Base-by-base conservation (phyloP, 2,888 invertebrate species). In the Acanthacorydalis orientalis region DNA sequence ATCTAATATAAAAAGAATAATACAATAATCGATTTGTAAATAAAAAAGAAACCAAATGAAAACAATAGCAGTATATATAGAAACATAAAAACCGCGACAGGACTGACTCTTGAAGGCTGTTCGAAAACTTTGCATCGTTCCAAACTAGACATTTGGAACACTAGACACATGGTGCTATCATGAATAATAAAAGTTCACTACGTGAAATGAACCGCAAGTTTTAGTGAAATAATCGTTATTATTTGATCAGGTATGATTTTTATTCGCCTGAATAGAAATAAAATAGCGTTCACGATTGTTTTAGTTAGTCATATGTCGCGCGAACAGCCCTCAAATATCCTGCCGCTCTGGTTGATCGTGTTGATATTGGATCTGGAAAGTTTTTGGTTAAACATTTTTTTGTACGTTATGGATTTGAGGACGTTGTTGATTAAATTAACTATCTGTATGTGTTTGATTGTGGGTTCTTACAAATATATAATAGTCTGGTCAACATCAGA, bases 61-160 rank as follows among this genome's bases (percentile, higher is more conserved):
- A 44, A 31, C 23, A 33, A 15, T 12, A 23, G 15, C 6, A 48
- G 12, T 8, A 41, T 31, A 43, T 37, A 39, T 12, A 41, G 15
- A 43, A 50, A 31, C 42, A 40, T 39, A 53, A 49, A 50, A 50
- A 48, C 52, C 54, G 56, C 57, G 56, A 55, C 59, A 59, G 58
- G 59, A 59, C 57, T 57, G 55, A 51, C 49, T 23, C 46, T 49
- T 71, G 72, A 73, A 74, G 75, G 77, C 77, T 75, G 77, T 77
- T 77, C 77, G 75, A 76, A 74, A 76, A 75, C 75, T 73, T 74
- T 63, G 37, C 9, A 12, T 9, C 2, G 23, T 23, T 23, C 23
- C 23, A 23, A 23, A 23, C 23, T 23, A 23, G 11, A 38, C 39
- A 38, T 23, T 23, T 23, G 23, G 23, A 23, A 23, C 23, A 23